Evolutionary conservation across 2,797 vertebrate genomes (phyloP), one percentile per base, ranked within the genome.

Genomic region (Sphenodon punctatus): DNA sequence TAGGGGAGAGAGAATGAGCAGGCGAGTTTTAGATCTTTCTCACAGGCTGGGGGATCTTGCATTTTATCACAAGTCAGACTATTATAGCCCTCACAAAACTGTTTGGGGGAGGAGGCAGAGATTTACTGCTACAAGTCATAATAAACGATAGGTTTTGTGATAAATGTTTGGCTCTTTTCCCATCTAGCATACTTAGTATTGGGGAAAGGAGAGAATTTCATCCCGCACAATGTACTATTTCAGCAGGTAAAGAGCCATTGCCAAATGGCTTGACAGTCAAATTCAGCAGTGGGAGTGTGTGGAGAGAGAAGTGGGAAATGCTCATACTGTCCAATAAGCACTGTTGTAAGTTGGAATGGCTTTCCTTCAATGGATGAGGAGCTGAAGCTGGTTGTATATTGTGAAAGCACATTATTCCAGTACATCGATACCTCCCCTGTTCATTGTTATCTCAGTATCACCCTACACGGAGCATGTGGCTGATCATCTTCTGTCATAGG

Each of bases 401-500:
- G 0, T 0, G 6, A 58, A 65, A 68, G 70, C 66, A 78, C 13
- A 1, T 12, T 7, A 0, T n/a, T 32, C 34, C 59, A 1, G 46
- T 2, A 0, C 84, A n/a, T 2, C 0, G 25, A 14, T 6, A 0
- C 1, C 27, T 0, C 0, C 36, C 41, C 39, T 5, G 69, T 8
- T 4, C 5, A 0, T 32, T 8, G 6, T 3, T 83, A 1, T 0
- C 64, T 8, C 0, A 16, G 19, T 42, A 9, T 41, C 59, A 1
- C 67, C 61, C 84, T 1, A 1, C 11, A 22, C 23, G 1, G 3
- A 0, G 8, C 2, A 3, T 2, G 1, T 2, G 0, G 17, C 22
- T 30, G 17, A 66, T n/a, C n/a, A n/a, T n/a, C n/a, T n/a, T n/a
- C n/a, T n/a, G n/a, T n/a, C n/a, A n/a, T n/a, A n/a, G n/a, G n/a